Base-by-base conservation (phyloP, 2,888 invertebrate species). In the Tenthredo amoena region DNA sequence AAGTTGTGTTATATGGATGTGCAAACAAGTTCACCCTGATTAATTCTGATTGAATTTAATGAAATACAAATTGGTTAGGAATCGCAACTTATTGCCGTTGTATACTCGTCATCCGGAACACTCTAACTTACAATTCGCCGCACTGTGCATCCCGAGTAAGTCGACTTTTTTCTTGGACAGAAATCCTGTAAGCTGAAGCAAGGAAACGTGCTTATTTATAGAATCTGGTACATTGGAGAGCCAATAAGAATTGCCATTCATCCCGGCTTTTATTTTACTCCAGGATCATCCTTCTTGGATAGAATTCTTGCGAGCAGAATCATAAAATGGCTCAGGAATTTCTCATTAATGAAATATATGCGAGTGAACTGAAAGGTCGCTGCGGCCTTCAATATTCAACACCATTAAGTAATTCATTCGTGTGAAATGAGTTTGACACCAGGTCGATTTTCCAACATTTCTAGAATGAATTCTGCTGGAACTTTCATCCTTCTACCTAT, bases 1-100 rank as follows among this genome's bases (percentile, higher is more conserved):
- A 0, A 18, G 31, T 10, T 43, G 26, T 9, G 68, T 74, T 26
- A 15, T 71, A 83, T 68, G 15, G 71, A 68, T 43, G 47, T 83
- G 71, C 83, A 71, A 83, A 71, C 68, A 83, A 83, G 47, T 65
- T 83, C 65, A 83, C 31, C 83, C 76, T 87, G 88, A 89, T 88
- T 89, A 87, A 88, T 89, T 87, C 86, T 88, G 86, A 88, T 89
- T 87, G 85, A 86, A 86, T 88, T 85, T 85, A 89, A 88, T 89
- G 88, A 88, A 87, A 88, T 74, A 86, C 86, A 86, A 87, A 87
- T 88, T 74, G 34, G 84, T 86, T 86, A 85, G 87, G 47, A 3
- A 47, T 47, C 85, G 81, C 18, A 50, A n/a, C 18, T 31, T 31
- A 65, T 47, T 50, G 47, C 31, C 26, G 15, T 34, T 50, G 50